Evolutionary conservation across 2,797 vertebrate species (phyloP).

Genomic region (Bradypus variegatus): DNA sequence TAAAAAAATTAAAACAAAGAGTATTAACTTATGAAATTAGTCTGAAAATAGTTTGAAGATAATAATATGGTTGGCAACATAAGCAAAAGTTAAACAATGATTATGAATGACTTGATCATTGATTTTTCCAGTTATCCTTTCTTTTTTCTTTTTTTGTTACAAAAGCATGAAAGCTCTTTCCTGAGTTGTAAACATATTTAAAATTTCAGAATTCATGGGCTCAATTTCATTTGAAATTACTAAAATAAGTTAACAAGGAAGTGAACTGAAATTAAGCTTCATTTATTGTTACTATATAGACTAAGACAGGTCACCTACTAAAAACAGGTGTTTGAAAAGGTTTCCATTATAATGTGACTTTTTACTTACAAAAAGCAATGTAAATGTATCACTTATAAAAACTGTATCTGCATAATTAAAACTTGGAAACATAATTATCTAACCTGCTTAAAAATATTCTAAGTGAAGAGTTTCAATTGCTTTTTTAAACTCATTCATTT

Average conservation of each 20-base stretch:
- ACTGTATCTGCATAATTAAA: not conserved
- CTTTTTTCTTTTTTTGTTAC: not conserved
- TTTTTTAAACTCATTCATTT: constrained; percentile 19
- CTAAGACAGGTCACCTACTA: not conserved
- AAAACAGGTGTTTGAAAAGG: constrained; percentile 7
- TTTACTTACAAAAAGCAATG: not conserved
- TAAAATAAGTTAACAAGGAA: constrained; percentile 27
- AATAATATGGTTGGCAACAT: not conserved
- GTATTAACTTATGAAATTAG: constrained; percentile 28
- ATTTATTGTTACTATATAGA: constrained; percentile 8
- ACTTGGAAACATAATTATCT: constrained; percentile 20
- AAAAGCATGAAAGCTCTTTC: not conserved
- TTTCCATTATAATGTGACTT: not conserved
- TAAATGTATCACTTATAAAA: constrained; percentile 19
- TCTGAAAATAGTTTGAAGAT: constrained; percentile 22
- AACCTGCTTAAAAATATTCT: constrained; percentile 28
- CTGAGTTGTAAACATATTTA: not conserved
- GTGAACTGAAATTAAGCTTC: not conserved
- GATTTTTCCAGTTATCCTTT: constrained; percentile 2
- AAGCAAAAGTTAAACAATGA: constrained; percentile 30
- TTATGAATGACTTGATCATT: not conserved
- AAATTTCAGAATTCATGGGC: constrained; percentile 15
- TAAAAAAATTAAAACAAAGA: not conserved
- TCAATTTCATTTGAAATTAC: constrained; percentile 35
- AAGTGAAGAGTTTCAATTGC: constrained; percentile 3